A percentile compares a stretch with the other conserved stretches of the same genome.
Evolutionary conservation across 2,797 vertebrate genomes (phyloP).

Genomic region (Helarctos malayanus): DNA sequence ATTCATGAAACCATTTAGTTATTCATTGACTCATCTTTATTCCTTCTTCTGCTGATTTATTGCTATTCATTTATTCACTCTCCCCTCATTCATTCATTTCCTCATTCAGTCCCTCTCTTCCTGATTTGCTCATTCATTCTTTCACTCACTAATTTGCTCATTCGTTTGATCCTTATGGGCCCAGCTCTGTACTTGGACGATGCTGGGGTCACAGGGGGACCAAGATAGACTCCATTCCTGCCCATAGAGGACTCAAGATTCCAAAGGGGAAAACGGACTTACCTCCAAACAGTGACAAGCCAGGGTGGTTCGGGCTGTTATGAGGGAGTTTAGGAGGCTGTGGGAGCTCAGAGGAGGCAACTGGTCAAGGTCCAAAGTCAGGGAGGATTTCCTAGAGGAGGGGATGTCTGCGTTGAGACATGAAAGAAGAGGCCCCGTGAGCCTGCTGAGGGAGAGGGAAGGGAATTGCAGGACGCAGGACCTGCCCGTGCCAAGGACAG

Average conservation of each 20-base stretch:
- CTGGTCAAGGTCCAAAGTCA: neutral
- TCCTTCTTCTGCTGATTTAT: neutral
- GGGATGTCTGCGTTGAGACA: neutral
- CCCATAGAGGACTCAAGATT: neutral
- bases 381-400: neutral
- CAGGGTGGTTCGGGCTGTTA: neutral
- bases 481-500: neutral
- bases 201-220: neutral
- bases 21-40: neutral
- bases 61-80: neutral
- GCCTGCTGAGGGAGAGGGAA: neutral
- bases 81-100: neutral
- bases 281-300: neutral
- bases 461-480: neutral
- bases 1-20: neutral
- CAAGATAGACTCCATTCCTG: neutral
- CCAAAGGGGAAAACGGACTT: neutral
- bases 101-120: neutral
- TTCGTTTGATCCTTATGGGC: neutral
- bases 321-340: neutral
- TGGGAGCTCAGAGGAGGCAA: neutral
- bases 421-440: neutral
- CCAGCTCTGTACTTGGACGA: neutral
- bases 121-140: neutral
- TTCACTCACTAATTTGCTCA: neutral